A percentile compares a stretch with the other conserved stretches of the same genome.
Conservation (phyloP, 2,888 invertebrate species). For the Trileptium ribeirensis region DNA sequence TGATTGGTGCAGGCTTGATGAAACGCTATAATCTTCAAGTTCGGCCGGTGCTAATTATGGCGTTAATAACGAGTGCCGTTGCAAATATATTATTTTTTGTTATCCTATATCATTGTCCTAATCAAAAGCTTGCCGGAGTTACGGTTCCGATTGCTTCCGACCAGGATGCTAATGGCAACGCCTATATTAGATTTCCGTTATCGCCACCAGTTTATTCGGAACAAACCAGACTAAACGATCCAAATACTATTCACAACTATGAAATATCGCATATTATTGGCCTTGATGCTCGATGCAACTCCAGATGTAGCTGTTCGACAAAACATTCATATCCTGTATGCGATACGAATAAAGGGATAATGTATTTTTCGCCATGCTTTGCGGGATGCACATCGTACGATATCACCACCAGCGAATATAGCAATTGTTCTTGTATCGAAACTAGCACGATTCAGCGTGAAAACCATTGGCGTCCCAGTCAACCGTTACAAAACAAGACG, state of each 20-base stretch:
- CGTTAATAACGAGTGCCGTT: neutral
- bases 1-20: neutral
- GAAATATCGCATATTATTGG: no score
- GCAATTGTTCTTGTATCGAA: neutral
- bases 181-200: neutral
- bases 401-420: neutral
- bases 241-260: no score
- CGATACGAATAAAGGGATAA: neutral
- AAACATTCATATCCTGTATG: neutral
- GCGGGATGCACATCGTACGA: neutral
- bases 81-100: neutral
- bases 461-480: no score
- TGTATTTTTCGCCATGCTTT: neutral
- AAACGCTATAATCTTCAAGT: neutral
- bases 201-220: neutral
- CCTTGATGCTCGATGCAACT: neutral
- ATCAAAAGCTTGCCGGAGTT: neutral
- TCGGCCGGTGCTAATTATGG: neutral
- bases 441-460: no score
- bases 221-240: no score
- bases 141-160: neutral
- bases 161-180: neutral
- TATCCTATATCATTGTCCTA: neutral
- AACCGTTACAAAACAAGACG: no score
- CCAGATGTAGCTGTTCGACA: neutral